Conservation (phyloP, 2,888 invertebrate species). For the Molorchus minor region DNA sequence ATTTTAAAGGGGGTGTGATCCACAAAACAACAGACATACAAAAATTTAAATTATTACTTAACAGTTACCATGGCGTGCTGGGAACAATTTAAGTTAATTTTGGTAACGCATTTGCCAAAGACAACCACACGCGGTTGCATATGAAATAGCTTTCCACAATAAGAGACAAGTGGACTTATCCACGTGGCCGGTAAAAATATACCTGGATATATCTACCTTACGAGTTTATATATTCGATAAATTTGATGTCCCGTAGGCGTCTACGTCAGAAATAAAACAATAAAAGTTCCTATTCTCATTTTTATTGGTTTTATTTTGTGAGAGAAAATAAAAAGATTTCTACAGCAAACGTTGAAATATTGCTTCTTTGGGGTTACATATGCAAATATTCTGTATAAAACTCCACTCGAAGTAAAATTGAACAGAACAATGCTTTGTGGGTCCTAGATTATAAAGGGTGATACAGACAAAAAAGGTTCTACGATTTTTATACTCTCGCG, state of each 20-base stretch:
- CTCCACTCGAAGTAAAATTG: conserved; percentile 19
- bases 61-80: not conserved
- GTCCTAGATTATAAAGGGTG: conserved; percentile 2
- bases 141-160: too few relatives aligned
- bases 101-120: not conserved
- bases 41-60: too few relatives aligned
- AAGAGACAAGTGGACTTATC: too few relatives aligned
- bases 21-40: too few relatives aligned
- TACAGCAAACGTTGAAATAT: conserved; percentile 35
- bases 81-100: not conserved
- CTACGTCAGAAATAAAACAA: conserved; percentile 45
- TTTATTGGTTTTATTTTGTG: conserved; percentile 44
- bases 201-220: too few relatives aligned
- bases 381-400: conserved; percentile 32
- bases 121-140: not conserved
- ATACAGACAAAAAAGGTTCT: too few relatives aligned
- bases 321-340: conserved; percentile 37
- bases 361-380: conserved; percentile 27
- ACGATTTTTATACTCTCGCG: too few relatives aligned
- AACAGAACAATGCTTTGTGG: conserved; percentile 12
- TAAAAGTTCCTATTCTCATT: conserved; percentile 41
- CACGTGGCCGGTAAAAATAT: too few relatives aligned
- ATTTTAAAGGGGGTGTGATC: not conserved
- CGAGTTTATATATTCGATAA: conserved; percentile 48
- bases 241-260: conserved; percentile 45